Evolutionary conservation across 2,888 invertebrate genomes (phyloP).

Genomic region (Diplolepis rosae): DNA sequence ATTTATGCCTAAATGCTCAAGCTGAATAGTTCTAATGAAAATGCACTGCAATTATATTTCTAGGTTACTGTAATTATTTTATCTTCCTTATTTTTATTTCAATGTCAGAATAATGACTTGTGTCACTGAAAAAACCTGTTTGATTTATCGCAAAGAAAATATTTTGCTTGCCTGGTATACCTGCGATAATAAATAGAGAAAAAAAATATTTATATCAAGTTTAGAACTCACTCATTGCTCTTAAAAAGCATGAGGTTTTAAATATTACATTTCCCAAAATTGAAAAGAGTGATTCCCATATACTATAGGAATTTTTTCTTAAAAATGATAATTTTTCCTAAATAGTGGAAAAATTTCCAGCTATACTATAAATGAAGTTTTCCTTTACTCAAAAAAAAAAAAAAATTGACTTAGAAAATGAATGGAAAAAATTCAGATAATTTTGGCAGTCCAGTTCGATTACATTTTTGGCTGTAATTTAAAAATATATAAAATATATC

Average conservation of each 20-base stretch:
- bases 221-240: neutral
- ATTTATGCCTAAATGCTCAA: slow-evolving; percentile 22
- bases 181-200: neutral
- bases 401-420: too few species aligned
- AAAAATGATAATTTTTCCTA: too few species aligned
- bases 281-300: neutral
- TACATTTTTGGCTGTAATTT: too few species aligned
- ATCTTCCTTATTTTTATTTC: neutral
- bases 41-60: neutral
- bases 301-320: too few species aligned
- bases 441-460: too few species aligned
- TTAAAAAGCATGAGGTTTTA: too few species aligned
- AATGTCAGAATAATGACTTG: slow-evolving; percentile 8
- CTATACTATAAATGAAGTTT: too few species aligned
- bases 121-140: slow-evolving; percentile 8
- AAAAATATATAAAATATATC: too few species aligned
- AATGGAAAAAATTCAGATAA: too few species aligned
- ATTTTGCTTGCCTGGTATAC: neutral
- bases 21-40: neutral
- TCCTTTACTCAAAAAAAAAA: too few species aligned
- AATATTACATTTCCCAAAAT: neutral
- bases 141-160: slow-evolving; percentile 9
- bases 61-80: slow-evolving; percentile 11
- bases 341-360: too few species aligned
- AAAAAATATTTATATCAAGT: neutral